Percentiles rank a stretch among this genome's conserved stretches.
Evolutionary conservation across 2,797 vertebrate species (phyloP).

Genomic region (Chelidonichthys spinosus): DNA sequence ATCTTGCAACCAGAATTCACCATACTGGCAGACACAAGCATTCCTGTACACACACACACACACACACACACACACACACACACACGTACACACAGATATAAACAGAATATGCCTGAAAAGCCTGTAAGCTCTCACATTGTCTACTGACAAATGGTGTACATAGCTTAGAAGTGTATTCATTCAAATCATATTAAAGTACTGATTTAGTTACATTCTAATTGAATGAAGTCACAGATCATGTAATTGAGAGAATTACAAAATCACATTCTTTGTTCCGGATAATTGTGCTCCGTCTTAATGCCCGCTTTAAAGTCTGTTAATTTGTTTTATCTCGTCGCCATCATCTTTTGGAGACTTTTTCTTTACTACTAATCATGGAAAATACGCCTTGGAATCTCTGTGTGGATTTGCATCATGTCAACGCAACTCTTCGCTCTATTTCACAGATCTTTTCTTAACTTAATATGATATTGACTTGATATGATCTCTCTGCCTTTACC

Average conservation of each 20-base stretch:
- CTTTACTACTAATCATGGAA: constrained; percentile 8
- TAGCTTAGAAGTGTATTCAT: constrained; percentile 66
- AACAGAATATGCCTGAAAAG: constrained; percentile 46
- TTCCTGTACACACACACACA: constrained; percentile 5
- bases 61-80: not conserved
- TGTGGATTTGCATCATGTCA: constrained; percentile 24
- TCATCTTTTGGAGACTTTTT: constrained; percentile 34
- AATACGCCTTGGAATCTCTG: constrained; percentile 24
- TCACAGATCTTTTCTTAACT: constrained; percentile 25
- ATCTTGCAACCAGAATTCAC: constrained; percentile 17
- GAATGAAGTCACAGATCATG: constrained; percentile 72
- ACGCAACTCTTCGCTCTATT: constrained; percentile 29
- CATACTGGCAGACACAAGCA: constrained; percentile 25
- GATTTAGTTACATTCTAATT: constrained; percentile 75
- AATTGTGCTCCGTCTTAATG: constrained; percentile 71
- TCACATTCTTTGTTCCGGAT: constrained; percentile 71
- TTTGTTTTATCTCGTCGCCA: constrained; percentile 70
- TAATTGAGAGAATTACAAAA: constrained; percentile 72
- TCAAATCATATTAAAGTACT: constrained; percentile 67
- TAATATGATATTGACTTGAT: constrained; percentile 10
- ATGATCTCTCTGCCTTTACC: constrained; percentile 25
- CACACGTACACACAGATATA: constrained; percentile 7
- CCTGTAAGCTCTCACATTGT: constrained; percentile 60
- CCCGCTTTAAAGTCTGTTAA: constrained; percentile 62
- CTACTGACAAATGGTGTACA: constrained; percentile 56